Conservation (phyloP, 2,797 vertebrate genomes). For the Anguilla anguilla region DNA sequence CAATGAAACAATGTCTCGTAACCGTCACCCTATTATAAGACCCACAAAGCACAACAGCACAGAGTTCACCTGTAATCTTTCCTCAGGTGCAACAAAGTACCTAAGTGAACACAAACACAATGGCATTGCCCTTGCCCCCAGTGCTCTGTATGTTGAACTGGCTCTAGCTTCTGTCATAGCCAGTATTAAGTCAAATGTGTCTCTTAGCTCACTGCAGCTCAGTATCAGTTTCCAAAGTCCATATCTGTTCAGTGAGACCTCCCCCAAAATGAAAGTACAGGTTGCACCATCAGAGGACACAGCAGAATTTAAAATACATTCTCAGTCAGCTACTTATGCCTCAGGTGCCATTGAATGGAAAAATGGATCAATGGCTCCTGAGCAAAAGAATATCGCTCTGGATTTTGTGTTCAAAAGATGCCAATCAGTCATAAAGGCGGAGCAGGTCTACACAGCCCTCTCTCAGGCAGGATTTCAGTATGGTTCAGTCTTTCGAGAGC, state of each 20-base stretch:
- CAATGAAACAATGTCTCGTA: slow-evolving; percentile 44
- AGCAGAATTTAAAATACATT: slow-evolving; percentile 74
- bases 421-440: slow-evolving; percentile 61
- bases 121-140: slow-evolving; percentile 75
- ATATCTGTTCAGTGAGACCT: slow-evolving; percentile 67
- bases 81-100: slow-evolving; percentile 59
- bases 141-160: slow-evolving; percentile 80
- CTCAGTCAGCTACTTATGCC: slow-evolving; percentile 68
- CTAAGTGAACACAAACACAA: slow-evolving; percentile 80
- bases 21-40: neutral
- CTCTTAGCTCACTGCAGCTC: slow-evolving; percentile 72
- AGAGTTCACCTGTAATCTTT: slow-evolving; percentile 72
- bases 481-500: too few species aligned
- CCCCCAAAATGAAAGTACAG: slow-evolving; percentile 67
- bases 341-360: slow-evolving; percentile 66
- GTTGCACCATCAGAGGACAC: slow-evolving; percentile 58
- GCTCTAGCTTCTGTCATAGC: slow-evolving; percentile 74
- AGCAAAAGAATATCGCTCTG: slow-evolving; percentile 71
- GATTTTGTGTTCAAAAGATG: slow-evolving; percentile 72
- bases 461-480: too few species aligned
- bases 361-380: slow-evolving; percentile 49
- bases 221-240: slow-evolving; percentile 76
- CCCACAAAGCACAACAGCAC: neutral
- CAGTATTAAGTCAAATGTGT: slow-evolving; percentile 70
- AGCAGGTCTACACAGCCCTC: too few species aligned